A percentile compares a stretch with the other conserved stretches of the same genome.
Evolutionary conservation across 2,113 vertebrate genomes (phyloP).

Genomic region (Plectropomus leopardus): DNA sequence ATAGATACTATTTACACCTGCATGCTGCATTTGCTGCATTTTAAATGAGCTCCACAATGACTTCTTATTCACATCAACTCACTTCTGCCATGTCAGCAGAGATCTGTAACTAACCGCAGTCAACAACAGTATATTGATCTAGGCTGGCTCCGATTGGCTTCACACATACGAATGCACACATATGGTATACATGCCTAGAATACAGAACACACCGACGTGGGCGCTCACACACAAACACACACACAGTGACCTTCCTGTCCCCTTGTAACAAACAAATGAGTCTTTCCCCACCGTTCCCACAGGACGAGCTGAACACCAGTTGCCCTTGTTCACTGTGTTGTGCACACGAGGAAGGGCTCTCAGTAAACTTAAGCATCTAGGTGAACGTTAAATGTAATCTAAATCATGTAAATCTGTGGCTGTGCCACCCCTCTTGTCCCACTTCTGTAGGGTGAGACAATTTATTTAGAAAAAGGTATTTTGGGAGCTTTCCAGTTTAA

Average conservation of each 20-base stretch:
- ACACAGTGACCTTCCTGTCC: conserved; percentile 52
- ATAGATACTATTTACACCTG: too few species aligned
- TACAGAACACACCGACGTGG: conserved; percentile 9
- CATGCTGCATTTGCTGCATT: neutral
- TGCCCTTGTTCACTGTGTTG: conserved; percentile 45
- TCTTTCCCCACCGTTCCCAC: conserved; percentile 49
- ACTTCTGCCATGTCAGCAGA: conserved; percentile 4
- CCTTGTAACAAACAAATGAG: conserved; percentile 61
- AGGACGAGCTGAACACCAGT: conserved; percentile 55
- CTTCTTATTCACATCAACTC: conserved; percentile 13
- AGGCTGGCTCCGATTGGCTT: conserved; percentile 16
- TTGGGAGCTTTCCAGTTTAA: neutral
- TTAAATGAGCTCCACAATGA: conserved; percentile 1
- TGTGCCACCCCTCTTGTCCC: neutral
- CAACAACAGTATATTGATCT: neutral
- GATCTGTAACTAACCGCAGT: conserved; percentile 10
- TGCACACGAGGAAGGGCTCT: conserved; percentile 4
- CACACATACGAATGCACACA: conserved; percentile 6
- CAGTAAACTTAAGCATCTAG: conserved; percentile 12
- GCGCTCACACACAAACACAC: conserved; percentile 16
- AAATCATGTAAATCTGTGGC: neutral
- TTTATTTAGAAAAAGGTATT: neutral
- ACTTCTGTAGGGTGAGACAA: neutral
- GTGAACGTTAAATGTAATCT: conserved; percentile 8
- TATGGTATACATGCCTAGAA: conserved; percentile 15